Conservation (phyloP, 1,140 invertebrate species). For the Drosophila lacertosa region DNA sequence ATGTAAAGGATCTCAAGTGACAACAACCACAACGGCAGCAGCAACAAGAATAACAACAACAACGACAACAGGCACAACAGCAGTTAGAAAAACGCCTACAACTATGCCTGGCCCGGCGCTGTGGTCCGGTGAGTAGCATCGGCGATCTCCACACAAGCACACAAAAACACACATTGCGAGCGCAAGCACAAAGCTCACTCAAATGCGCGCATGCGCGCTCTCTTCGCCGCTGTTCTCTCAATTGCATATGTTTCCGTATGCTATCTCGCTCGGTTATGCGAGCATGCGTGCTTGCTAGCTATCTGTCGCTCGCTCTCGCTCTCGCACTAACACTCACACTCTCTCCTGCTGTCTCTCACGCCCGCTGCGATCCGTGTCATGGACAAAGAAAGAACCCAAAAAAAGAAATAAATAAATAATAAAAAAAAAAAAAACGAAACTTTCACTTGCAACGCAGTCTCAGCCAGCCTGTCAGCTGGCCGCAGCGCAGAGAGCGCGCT, state of each 20-base stretch:
- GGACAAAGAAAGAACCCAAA: constrained; percentile 56
- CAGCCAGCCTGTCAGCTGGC: constrained; percentile 34
- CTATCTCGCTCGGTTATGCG: constrained; percentile 22
- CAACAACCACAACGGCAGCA: constrained; percentile 8
- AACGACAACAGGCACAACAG: constrained; percentile 46
- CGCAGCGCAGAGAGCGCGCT: constrained; percentile 12
- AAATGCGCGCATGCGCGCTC: not conserved
- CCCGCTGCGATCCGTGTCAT: constrained; percentile 43
- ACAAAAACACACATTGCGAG: not conserved
- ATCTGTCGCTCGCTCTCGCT: constrained; percentile 5
- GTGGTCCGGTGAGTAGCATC: constrained; percentile 82
- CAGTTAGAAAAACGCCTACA: constrained; percentile 53
- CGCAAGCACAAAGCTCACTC: constrained; percentile 27
- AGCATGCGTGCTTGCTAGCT: constrained; percentile 19
- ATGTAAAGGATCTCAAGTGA: constrained; percentile 16
- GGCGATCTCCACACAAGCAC: constrained; percentile 13
- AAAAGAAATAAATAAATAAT: constrained; percentile 21
- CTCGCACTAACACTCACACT: constrained; percentile 7
- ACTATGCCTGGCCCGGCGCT: constrained; percentile 83
- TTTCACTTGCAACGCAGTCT: constrained; percentile 43
- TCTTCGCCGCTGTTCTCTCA: constrained; percentile 11
- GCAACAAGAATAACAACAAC: constrained; percentile 38
- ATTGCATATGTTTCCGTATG: constrained; percentile 44
- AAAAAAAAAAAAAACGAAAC: constrained; percentile 30
- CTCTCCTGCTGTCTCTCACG: not conserved